Base-by-base conservation (phyloP, 2,888 invertebrate species). In the Colostygia pectinataria region DNA sequence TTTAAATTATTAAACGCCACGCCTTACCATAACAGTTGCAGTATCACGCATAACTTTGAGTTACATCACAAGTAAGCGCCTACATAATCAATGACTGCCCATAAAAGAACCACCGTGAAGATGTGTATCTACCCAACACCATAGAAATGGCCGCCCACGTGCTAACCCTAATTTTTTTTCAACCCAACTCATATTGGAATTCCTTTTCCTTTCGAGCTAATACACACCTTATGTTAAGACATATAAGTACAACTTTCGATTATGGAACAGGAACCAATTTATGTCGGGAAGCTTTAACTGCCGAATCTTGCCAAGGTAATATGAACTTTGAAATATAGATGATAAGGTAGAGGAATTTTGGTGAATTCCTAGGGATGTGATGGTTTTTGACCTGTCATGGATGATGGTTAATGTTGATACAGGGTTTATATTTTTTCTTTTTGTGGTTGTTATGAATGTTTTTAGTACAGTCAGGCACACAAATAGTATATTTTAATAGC, bases 101-200 rank as follows among this genome's bases (percentile, higher is more conserved):
- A 43, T 33, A 41, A 61, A 66, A 46, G 57, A 60, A 37, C 39
- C 63, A 67, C 63, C 72, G 68, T 68, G 65, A 68, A 71, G 70
- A 74, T 71, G 64, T 66, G 62, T 71, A 71, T 71, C 68, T 63
- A 67, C 68, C 62, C 66, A 65, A 66, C 65, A 61, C 63, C 62
- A 69, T 71, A 71, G 68, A 73, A 74, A 66, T 67, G 73, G 70
- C 79, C 83, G 78, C 86, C 84, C 83, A 82, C 83, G 74, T 75
- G 20, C 20, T 20, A 67, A 74, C 71, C 74, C 76, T 81, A 73
- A 80, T 76, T 81, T 84, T 87, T 86, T 85, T 83, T 77, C 75
- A 74, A 71, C 74, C 70, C 10, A 9, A 29, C 29, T n/a, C 63
- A 60, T 83, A 74, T 80, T 75, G 74, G 66, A 83, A 83, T 86